Evolutionary conservation across 1,140 invertebrate genomes (phyloP).

Genomic region (Pararge aegeria): DNA sequence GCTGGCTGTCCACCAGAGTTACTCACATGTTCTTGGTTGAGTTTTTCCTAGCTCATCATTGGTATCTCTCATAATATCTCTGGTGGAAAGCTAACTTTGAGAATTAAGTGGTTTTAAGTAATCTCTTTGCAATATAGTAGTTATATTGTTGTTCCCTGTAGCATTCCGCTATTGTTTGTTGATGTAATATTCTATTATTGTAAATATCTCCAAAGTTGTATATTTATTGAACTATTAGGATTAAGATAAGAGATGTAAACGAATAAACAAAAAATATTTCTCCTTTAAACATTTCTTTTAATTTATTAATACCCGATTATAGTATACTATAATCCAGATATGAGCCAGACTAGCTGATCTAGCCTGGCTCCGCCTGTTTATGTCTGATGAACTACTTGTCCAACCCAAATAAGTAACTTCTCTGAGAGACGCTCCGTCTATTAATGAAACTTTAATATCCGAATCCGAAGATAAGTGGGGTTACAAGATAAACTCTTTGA

Average conservation of each 20-base stretch:
- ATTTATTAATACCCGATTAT: constrained; percentile 13
- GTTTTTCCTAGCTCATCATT: too few relatives aligned
- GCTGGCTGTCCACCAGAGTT: too few relatives aligned
- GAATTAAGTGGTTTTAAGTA: constrained; percentile 27
- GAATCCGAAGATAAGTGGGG: too few relatives aligned
- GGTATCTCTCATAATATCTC: too few relatives aligned
- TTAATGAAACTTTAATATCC: too few relatives aligned
- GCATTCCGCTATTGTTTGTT: constrained; percentile 61
- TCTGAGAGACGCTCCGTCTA: too few relatives aligned
- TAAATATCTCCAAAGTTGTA: constrained; percentile 71
- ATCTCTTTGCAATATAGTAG: constrained; percentile 36
- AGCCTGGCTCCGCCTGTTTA: background rate
- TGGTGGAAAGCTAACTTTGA: background rate
- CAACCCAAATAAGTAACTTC: too few relatives aligned
- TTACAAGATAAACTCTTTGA: too few relatives aligned
- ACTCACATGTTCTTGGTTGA: too few relatives aligned
- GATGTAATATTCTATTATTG: constrained; percentile 47
- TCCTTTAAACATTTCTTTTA: constrained; percentile 40
- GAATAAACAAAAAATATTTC: constrained; percentile 57
- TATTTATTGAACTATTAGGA: constrained; percentile 66
- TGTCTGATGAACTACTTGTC: too few relatives aligned
- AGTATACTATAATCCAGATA: too few relatives aligned
- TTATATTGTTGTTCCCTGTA: constrained; percentile 23
- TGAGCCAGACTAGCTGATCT: background rate
- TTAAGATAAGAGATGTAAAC: constrained; percentile 57